Base-by-base conservation (phyloP, 2,888 invertebrate genomes). In the Ormyrus thymus region DNA sequence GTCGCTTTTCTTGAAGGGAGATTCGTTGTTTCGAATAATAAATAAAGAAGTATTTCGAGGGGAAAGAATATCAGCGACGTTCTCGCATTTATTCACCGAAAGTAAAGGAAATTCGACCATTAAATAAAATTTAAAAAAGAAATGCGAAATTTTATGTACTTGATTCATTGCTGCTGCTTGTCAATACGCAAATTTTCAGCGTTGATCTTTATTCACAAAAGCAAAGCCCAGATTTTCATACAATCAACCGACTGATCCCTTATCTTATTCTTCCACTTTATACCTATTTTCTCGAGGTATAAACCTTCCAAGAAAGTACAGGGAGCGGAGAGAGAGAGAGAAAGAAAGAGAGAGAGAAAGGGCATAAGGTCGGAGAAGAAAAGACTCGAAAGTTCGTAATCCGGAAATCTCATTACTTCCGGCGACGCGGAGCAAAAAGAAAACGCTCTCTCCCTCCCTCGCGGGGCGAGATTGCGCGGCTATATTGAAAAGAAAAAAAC, bases 341-440 rank as follows among this genome's bases (percentile, higher is more conserved):
- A 61, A 76, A 64, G 64, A 74, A 65, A n/a, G 6, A 45, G 43
- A 68, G n/a, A 29, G 1, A 59, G 51, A 45, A 78, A 55, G 70
- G 55, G 50, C 56, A 13, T 55, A 71, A 59, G 72, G 13, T 15
- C 65, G 7, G n/a, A 65, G 62, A 45, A 56, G 68, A 76, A 76
- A 73, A 83, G 83, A 84, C 74, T 71, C 55, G 65, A 75, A 75
- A 80, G 82, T 83, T 81, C 48, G 75, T 75, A 82, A 83, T 82
- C 78, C 73, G 82, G 82, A 78, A 83, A 84, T 82, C 83, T 84
- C 82, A 82, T 84, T 84, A 83, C 80, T 81, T 75, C 81, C 72
- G 72, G 72, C 75, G 80, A 76, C 79, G 76, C 71, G 78, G 48
- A 77, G 76, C 73, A 74, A 82, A 75, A 70, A 81, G 68, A 65